Percentiles rank a stretch among this genome's conserved stretches.
phyloP scores from a whole-genome alignment of 2,888 invertebrate genomes.

The Aethes cnicana region DNA sequence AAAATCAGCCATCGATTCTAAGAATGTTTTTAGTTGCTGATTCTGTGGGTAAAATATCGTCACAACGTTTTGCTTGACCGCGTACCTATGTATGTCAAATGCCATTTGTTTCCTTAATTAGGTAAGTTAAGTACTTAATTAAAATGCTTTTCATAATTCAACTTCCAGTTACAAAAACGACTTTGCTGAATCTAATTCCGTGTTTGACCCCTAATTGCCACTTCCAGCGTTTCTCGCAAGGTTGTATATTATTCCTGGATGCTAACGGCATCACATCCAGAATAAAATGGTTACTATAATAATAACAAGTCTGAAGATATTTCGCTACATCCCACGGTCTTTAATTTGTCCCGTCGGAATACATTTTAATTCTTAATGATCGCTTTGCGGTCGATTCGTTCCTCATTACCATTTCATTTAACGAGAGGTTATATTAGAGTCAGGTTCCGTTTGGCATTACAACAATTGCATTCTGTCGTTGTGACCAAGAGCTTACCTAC shows the following conservation, averaged over 20 bases:
- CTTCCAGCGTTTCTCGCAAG: conserved; percentile 36
- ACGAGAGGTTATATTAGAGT: conserved; percentile 1
- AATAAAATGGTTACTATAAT: conserved; percentile 54
- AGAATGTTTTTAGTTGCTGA: no score
- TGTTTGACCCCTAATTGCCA: conserved; percentile 23
- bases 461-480: no score
- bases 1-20: no score
- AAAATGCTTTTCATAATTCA: no score
- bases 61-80: no score
- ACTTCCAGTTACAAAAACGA: no score
- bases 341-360: conserved; percentile 14
- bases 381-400: conserved; percentile 16
- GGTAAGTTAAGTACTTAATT: no score
- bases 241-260: conserved; percentile 59
- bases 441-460: neutral
- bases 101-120: no score
- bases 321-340: neutral
- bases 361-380: conserved; percentile 14
- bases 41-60: no score
- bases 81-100: no score
- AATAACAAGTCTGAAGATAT: conserved; percentile 44
- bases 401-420: conserved; percentile 16
- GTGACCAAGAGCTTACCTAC: no score
- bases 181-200: no score
- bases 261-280: conserved; percentile 54